These are phyloP conservation scores for Polydrusus pterygomalis DNA, from an alignment of 2,888 invertebrate species.

Conservation along the genomic window DNA sequence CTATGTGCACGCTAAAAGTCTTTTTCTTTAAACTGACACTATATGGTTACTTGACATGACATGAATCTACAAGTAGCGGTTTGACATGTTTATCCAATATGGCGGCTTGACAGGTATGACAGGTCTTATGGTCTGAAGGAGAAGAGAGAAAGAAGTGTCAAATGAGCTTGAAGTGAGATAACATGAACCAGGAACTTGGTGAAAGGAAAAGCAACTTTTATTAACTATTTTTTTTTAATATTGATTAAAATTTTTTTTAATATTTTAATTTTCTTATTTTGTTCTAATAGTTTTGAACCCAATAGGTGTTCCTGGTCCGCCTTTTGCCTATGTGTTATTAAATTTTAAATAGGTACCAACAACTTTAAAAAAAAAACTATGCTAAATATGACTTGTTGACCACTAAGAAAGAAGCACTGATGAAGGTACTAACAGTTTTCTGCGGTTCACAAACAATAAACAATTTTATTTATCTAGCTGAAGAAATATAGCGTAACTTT, in stretches of 20 bases:
- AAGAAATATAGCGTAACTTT: too few relatives aligned
- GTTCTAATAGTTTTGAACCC: too few relatives aligned
- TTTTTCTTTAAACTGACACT: conserved; percentile 51
- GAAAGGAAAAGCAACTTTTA: too few relatives aligned
- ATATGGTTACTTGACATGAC: conserved; percentile 49
- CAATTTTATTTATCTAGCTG: too few relatives aligned
- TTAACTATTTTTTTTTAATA: too few relatives aligned
- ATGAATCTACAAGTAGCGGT: conserved; percentile 51
- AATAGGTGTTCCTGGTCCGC: conserved; percentile 7
- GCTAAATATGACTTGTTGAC: not conserved
- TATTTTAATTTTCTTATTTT: too few relatives aligned
- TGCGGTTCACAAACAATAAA: too few relatives aligned
- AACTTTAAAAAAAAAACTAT: not conserved
- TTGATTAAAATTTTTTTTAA: too few relatives aligned
- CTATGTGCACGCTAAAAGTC: conserved; percentile 53
- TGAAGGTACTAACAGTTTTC: too few relatives aligned
- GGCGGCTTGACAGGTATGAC: conserved; percentile 47
- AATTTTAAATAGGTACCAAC: too few relatives aligned
- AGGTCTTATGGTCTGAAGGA: conserved; percentile 40
- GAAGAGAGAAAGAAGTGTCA: conserved; percentile 33
- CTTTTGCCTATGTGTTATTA: not conserved
- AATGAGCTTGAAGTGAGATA: not conserved
- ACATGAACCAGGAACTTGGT: conserved; percentile 17
- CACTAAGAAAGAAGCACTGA: not conserved
- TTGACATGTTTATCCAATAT: conserved; percentile 51